phyloP scores from a whole-genome alignment of 2,113 vertebrate genomes.

The Leucoraja erinaceus region DNA sequence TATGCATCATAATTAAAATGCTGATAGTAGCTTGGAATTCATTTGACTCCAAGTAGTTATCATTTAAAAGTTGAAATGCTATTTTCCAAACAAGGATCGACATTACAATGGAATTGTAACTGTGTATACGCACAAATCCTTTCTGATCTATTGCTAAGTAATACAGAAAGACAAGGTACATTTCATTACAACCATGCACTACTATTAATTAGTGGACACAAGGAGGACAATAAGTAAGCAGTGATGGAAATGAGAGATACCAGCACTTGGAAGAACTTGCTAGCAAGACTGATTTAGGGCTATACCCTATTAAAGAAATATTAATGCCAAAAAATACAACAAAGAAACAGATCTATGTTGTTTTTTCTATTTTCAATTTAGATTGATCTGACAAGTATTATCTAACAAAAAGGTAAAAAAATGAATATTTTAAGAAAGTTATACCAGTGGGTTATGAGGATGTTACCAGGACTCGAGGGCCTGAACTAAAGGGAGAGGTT shows the following conservation, averaged over 20 bases:
- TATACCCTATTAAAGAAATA: background rate
- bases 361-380: background rate
- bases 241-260: too few relatives aligned
- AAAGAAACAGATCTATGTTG: background rate
- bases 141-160: conserved; percentile 16
- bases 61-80: background rate
- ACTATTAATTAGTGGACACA: background rate
- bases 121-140: background rate
- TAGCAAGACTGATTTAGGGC: background rate
- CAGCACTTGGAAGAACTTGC: background rate
- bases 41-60: background rate
- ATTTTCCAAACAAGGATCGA: background rate
- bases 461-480: too few relatives aligned
- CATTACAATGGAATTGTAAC: too few relatives aligned
- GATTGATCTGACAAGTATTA: background rate
- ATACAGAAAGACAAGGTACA: background rate
- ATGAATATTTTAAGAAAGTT: background rate
- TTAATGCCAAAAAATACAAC: background rate
- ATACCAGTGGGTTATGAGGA: too few relatives aligned
- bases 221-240: background rate
- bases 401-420: background rate
- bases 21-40: background rate
- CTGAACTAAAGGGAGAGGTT: too few relatives aligned
- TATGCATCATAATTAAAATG: background rate
- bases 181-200: background rate